phyloP scores from a whole-genome alignment of 2,888 invertebrate genomes.

The Euphydryas editha region DNA sequence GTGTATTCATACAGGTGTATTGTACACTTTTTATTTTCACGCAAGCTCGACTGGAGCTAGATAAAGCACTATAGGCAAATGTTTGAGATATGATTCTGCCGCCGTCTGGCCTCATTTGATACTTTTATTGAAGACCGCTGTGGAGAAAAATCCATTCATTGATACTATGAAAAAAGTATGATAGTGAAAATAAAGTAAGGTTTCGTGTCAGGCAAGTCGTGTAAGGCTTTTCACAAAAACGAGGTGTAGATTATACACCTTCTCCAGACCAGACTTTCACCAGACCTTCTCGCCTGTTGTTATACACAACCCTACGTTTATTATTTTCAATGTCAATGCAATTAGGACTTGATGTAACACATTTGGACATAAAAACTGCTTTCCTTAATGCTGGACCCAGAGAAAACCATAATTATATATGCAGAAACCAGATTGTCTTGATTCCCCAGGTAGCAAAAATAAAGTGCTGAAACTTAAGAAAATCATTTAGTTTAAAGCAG shows the following conservation, averaged over 20 bases:
- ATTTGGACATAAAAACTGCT: conserved; percentile 42
- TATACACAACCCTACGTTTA: neutral
- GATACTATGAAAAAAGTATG: neutral
- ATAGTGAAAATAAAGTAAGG: neutral
- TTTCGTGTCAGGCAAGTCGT: neutral
- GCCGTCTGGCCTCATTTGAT: too few relatives aligned
- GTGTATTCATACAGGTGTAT: too few relatives aligned
- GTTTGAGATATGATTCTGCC: too few relatives aligned
- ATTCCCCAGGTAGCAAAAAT: conserved; percentile 24
- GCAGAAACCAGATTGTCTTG: conserved; percentile 33
- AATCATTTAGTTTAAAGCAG: conserved; percentile 42
- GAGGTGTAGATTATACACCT: neutral
- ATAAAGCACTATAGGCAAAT: too few relatives aligned
- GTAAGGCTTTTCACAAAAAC: neutral
- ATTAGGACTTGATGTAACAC: conserved; percentile 33
- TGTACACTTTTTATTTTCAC: too few relatives aligned
- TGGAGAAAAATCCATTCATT: too few relatives aligned
- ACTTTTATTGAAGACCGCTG: too few relatives aligned
- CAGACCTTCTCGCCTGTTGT: neutral
- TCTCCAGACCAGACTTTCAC: conserved; percentile 18
- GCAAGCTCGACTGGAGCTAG: too few relatives aligned
- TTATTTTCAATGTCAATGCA: conserved; percentile 15
- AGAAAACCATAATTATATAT: conserved; percentile 41
- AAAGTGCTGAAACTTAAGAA: conserved; percentile 42
- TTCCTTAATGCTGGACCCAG: conserved; percentile 25